Evolutionary conservation across 2,888 invertebrate genomes (phyloP).

Genomic region (Drosophila diplacantha): DNA sequence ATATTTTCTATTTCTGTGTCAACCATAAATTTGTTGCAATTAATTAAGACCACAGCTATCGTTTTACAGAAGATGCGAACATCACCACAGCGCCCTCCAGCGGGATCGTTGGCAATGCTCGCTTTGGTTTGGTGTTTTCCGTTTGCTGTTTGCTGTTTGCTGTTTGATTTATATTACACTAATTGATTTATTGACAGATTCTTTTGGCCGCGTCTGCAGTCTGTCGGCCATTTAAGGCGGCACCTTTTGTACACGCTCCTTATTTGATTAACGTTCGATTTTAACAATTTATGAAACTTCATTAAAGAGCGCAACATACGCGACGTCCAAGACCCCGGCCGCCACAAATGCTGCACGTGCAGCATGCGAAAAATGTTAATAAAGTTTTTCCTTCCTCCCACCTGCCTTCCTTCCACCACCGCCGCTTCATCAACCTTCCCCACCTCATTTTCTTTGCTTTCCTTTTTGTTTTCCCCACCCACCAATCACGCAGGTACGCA

Average conservation of each 20-base stretch:
- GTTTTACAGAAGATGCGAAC: slow-evolving; percentile 50
- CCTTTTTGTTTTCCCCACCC: slow-evolving; percentile 38
- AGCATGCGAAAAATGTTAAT: slow-evolving; percentile 70
- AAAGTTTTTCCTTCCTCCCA: slow-evolving; percentile 52
- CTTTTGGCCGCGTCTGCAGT: slow-evolving; percentile 55
- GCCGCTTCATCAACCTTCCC: background rate
- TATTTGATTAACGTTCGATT: slow-evolving; percentile 70
- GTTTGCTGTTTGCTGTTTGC: slow-evolving; percentile 38
- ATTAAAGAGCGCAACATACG: slow-evolving; percentile 64
- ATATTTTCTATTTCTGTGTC: slow-evolving; percentile 35
- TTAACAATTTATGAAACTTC: slow-evolving; percentile 70
- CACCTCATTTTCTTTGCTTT: slow-evolving; percentile 13
- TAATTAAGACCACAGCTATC: slow-evolving; percentile 60
- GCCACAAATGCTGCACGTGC: slow-evolving; percentile 53
- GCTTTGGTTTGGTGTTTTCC: slow-evolving; percentile 21
- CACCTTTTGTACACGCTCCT: slow-evolving; percentile 49
- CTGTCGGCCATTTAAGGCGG: slow-evolving; percentile 61
- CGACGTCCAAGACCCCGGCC: slow-evolving; percentile 19
- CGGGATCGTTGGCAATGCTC: slow-evolving; percentile 17
- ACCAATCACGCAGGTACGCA: slow-evolving; percentile 37
- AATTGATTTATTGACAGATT: slow-evolving; percentile 71
- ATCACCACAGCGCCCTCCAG: slow-evolving; percentile 51
- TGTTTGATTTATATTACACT: slow-evolving; percentile 63
- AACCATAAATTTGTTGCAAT: slow-evolving; percentile 67
- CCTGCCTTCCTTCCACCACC: background rate